Evolutionary conservation across 1,140 invertebrate species (phyloP), one percentile per base, ranked within the genome.

Genomic region (Cotesia chilonis): DNA sequence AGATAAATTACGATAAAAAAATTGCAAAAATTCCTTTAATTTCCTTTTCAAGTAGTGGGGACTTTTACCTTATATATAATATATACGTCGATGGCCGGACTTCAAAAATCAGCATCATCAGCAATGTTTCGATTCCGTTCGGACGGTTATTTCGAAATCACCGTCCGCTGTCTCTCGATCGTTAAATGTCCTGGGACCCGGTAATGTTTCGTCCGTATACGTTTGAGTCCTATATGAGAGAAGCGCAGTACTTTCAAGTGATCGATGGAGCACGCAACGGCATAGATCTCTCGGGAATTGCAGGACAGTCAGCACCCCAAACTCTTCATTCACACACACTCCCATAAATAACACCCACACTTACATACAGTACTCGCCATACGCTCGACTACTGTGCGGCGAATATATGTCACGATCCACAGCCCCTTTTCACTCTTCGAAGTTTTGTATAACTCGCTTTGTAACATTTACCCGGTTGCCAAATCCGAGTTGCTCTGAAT

Each of bases 251-350:
- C 72, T 71, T 74, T 71, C 51, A 35, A 54, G 61, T 74, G 75
- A 79, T 77, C 78, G 78, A 79, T 77, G 74, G 74, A 72, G 51
- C 70, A 76, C 69, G 76, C 75, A 77, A 79, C 77, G 65, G 72
- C 63, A 63, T 68, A 55, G 52, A 74, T 77, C 78, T 70, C 76
- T 55, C 57, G 74, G 68, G 76, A 75, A 79, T 79, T 59, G 37
- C 12, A 60, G 52, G 36, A 63, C 37, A 36, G 60, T 63, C 28
- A 63, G 35, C 60, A 63, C 37, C 35, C 35, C 10, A 35, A 17
- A 57, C 54, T 20, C 54, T 57, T 57, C 54, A 57, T 57, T 5
- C 12, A 57, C 17, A 14, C 17, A 5, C 5, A 57, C 54, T 17
- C 5, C n/a, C 12, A 57, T 20, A 57, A 57, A 57, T 57, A 57